Conservation (phyloP, 2,113 vertebrate species). For the Nansenia antarctica region DNA sequence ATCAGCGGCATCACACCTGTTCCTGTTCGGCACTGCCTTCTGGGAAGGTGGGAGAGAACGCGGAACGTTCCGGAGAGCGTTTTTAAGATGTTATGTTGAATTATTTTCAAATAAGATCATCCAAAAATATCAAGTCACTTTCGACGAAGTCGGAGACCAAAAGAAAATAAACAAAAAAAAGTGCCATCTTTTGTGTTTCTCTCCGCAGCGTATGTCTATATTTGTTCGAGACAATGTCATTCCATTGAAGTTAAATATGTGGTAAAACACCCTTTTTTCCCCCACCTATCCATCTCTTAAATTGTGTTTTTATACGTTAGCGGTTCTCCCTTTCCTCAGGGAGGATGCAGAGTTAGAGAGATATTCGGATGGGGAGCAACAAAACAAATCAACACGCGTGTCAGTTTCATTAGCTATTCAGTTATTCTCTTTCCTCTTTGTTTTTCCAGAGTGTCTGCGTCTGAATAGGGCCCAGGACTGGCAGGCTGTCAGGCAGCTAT, state of each 20-base stretch:
- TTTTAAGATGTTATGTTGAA: too few species aligned
- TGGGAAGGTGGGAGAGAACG: too few species aligned
- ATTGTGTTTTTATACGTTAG: slow-evolving; percentile 2
- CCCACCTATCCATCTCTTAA: slow-evolving; percentile 8
- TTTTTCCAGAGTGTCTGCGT: slow-evolving; percentile 67
- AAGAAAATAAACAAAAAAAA: too few species aligned
- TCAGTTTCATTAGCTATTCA: slow-evolving; percentile 72
- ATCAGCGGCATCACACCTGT: slow-evolving; percentile 73
- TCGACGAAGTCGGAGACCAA: too few species aligned
- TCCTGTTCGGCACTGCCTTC: too few species aligned
- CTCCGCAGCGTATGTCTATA: neutral
- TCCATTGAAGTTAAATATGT: neutral
- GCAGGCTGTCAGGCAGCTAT: slow-evolving; percentile 69
- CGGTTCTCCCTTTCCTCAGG: neutral
- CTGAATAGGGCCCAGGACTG: slow-evolving; percentile 70
- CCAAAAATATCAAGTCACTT: too few species aligned
- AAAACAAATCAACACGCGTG: slow-evolving; percentile 69
- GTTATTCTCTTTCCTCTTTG: slow-evolving; percentile 67
- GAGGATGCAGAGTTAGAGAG: slow-evolving; percentile 27
- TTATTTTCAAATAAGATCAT: too few species aligned
- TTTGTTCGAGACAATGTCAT: neutral
- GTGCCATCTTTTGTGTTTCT: neutral
- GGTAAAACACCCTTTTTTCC: neutral
- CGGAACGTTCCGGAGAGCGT: too few species aligned
- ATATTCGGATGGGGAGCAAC: slow-evolving; percentile 50